Percentiles rank a stretch among this genome's conserved stretches.
phyloP scores from a whole-genome alignment of 2,113 vertebrate genomes.

The Chaetodon auriga region DNA sequence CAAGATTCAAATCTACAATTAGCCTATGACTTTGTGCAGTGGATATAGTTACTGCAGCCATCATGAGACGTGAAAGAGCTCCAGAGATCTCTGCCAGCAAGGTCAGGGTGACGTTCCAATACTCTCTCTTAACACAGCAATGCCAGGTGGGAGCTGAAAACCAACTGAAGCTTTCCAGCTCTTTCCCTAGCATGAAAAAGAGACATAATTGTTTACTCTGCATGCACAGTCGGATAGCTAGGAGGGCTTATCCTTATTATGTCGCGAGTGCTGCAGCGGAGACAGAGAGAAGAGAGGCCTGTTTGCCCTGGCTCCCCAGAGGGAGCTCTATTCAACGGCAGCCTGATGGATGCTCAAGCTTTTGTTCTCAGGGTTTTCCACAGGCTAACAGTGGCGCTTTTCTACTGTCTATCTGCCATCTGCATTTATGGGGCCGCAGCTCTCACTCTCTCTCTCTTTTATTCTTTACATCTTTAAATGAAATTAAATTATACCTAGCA shows the following conservation, averaged over 20 bases:
- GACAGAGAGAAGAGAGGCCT: slow-evolving; percentile 62
- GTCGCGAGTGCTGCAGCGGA: slow-evolving; percentile 60
- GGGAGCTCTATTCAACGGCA: slow-evolving; percentile 61
- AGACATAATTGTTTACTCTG: slow-evolving; percentile 76
- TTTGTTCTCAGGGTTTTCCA: slow-evolving; percentile 77
- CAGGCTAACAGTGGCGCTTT: slow-evolving; percentile 46
- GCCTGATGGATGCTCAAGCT: slow-evolving; percentile 76
- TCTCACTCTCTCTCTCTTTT: background rate
- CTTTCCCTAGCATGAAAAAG: slow-evolving; percentile 61
- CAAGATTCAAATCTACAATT: slow-evolving; percentile 74
- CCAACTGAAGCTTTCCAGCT: slow-evolving; percentile 48
- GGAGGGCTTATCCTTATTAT: slow-evolving; percentile 70
- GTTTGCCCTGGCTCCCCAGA: slow-evolving; percentile 70
- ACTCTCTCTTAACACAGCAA: slow-evolving; percentile 11
- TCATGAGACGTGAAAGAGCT: slow-evolving; percentile 54
- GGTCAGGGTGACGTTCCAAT: slow-evolving; percentile 48
- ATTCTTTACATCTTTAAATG: slow-evolving; percentile 32
- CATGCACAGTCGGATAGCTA: slow-evolving; percentile 59
- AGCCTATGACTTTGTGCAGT: slow-evolving; percentile 57
- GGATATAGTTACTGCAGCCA: slow-evolving; percentile 32
- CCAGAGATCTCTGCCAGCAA: slow-evolving; percentile 53
- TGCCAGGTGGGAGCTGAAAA: slow-evolving; percentile 55
- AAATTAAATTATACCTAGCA: slow-evolving; percentile 49
- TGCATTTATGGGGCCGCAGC: slow-evolving; percentile 55
- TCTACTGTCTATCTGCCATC: slow-evolving; percentile 52